Evolutionary conservation across 2,888 invertebrate species (phyloP).

Genomic region (Brachyptera putata): DNA sequence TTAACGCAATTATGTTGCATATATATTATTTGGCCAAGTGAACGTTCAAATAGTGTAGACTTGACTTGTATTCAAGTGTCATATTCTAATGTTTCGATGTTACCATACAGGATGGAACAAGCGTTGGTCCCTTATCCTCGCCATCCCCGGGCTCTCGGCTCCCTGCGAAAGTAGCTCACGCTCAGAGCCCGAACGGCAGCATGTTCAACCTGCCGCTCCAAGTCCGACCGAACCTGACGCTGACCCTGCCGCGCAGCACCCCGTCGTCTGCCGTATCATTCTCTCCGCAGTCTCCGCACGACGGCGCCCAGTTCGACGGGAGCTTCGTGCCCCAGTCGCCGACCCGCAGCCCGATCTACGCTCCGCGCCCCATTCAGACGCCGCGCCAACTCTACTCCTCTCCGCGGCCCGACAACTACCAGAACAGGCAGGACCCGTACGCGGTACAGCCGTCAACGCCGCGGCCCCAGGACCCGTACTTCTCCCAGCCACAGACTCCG

Average conservation of each 20-base stretch:
- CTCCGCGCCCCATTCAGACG: neutral
- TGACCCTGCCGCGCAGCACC: slow-evolving; percentile 23
- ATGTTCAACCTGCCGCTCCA: slow-evolving; percentile 26
- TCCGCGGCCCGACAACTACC: neutral
- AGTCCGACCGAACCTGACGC: slow-evolving; percentile 24
- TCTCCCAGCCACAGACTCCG: slow-evolving; percentile 34
- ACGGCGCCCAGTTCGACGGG: neutral
- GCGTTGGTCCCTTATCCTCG: slow-evolving; percentile 41
- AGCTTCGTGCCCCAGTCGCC: slow-evolving; percentile 43
- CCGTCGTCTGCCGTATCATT: slow-evolving; percentile 21
- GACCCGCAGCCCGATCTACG: slow-evolving; percentile 37
- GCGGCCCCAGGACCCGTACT: slow-evolving; percentile 6
- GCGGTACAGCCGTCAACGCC: slow-evolving; percentile 34
- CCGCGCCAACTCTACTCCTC: neutral
- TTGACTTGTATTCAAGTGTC: too few relatives aligned
- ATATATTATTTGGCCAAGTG: too few relatives aligned
- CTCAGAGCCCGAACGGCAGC: slow-evolving; percentile 33
- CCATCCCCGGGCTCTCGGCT: slow-evolving; percentile 39
- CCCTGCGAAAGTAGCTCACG: slow-evolving; percentile 44
- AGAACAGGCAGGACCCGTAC: slow-evolving; percentile 32
- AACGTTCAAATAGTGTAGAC: too few relatives aligned
- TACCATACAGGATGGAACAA: slow-evolving; percentile 42
- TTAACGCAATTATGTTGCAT: too few relatives aligned
- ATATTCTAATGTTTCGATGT: too few relatives aligned
- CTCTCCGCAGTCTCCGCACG: slow-evolving; percentile 17